Percentiles rank a stretch among this genome's conserved stretches.
These are phyloP conservation scores for Zygaena filipendulae DNA, from an alignment of 2,888 invertebrate genomes.

Conservation along the genomic window DNA sequence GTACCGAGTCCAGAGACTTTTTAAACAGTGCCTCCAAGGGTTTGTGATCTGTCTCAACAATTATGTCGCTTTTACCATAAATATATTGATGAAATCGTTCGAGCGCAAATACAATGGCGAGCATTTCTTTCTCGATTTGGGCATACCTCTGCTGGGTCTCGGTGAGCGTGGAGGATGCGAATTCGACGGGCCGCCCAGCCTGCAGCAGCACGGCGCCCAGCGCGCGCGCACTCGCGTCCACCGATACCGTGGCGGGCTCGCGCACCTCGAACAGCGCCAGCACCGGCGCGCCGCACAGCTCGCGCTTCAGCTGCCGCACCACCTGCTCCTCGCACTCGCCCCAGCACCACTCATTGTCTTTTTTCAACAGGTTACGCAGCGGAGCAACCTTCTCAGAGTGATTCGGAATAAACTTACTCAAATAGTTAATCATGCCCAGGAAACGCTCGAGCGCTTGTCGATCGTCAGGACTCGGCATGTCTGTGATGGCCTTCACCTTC, in stretches of 20 bases:
- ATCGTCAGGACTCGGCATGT: conserved; percentile 14
- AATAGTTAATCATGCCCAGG: conserved; percentile 13
- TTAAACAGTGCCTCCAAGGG: too few relatives aligned
- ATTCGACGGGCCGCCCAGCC: conserved; percentile 16
- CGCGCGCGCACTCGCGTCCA: conserved; percentile 15
- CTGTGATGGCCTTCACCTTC: conserved; percentile 14
- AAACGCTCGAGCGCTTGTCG: conserved; percentile 15
- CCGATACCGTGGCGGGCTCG: conserved; percentile 11
- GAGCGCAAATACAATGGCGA: conserved; percentile 20
- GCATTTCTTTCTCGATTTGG: conserved; percentile 17
- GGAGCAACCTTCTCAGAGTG: conserved; percentile 8
- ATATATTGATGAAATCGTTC: conserved; percentile 13
- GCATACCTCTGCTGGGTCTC: conserved; percentile 15
- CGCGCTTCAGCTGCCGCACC: conserved; percentile 3
- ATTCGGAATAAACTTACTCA: conserved; percentile 14
- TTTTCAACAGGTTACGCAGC: conserved; percentile 11
- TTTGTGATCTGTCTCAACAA: conserved; percentile 10
- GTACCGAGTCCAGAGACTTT: conserved; percentile 13
- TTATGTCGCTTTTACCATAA: conserved; percentile 6
- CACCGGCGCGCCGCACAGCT: conserved; percentile 10
- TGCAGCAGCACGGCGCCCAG: conserved; percentile 19
- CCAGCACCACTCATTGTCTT: conserved; percentile 11
- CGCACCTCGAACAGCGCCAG: too few relatives aligned
- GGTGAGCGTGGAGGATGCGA: conserved; percentile 15
- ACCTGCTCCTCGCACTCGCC: conserved; percentile 1